phyloP scores from a whole-genome alignment of 2,113 vertebrate genomes.

The Coregonus clupeaformis region DNA sequence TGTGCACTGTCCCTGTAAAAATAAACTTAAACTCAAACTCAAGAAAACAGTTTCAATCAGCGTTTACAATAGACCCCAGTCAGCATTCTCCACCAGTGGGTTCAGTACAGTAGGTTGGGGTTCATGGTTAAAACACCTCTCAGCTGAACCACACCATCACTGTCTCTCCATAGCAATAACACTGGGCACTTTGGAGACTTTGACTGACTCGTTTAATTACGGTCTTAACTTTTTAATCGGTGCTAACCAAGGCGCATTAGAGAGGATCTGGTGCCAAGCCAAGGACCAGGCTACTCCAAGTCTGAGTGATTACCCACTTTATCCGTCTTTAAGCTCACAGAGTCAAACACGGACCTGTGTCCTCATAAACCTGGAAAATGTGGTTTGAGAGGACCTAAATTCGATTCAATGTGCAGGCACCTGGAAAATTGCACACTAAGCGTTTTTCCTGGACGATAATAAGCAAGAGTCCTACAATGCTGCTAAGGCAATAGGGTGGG shows the following conservation, averaged over 20 bases:
- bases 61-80: neutral
- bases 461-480: neutral
- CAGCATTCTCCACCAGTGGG: too few species aligned
- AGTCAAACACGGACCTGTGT: neutral
- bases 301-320: neutral
- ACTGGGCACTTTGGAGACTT: neutral
- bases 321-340: neutral
- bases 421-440: neutral
- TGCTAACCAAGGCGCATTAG: constrained; percentile 4
- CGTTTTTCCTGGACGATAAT: neutral
- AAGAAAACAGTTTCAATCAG: neutral
- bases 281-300: neutral
- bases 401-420: neutral
- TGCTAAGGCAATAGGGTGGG: too few species aligned
- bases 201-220: constrained; percentile 1
- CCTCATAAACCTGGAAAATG: neutral
- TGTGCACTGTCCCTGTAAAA: too few species aligned
- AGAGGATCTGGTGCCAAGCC: neutral
- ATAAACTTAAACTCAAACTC: too few species aligned
- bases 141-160: neutral
- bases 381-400: neutral
- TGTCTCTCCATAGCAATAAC: neutral
- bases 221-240: neutral
- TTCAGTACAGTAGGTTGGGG: neutral
- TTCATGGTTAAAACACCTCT: neutral